Evolutionary conservation across 2,888 invertebrate genomes (phyloP), one percentile per base, ranked within the genome.

Genomic region (Ectobius pallidus): DNA sequence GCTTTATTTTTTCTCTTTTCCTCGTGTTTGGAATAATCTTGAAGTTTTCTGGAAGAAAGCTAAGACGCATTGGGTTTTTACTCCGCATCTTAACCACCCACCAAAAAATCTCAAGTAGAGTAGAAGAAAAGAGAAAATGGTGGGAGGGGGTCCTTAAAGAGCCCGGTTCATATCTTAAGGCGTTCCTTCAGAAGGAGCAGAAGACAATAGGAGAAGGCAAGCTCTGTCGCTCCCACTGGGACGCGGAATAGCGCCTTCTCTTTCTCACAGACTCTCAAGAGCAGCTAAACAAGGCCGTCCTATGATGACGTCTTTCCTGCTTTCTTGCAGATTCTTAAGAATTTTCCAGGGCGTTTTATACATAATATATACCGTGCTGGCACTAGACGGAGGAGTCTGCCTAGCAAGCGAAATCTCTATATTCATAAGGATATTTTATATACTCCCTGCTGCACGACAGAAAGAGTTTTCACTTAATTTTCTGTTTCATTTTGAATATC

Each of bases 271-370:
- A 25, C 58, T 16, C 58, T 58, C 58, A 27, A 58, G n/a, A n/a
- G 16, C 58, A 25, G 52, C 9, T 52, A 52, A 63, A 63, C 63
- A 63, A 42, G 39, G 42, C 39, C 39, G 25, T n/a, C 7, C 52
- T 11, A 20, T 22, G 65, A 65, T 65, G 65, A 42, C 63, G 65
- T 65, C 27, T 65, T 65, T 65, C 65, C 46, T 65, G 65, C 65
- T 65, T 65, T 65, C 65, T 65, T 65, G 65, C 65, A 65, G 46
- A 65, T 65, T 65, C 46, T 65, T 46, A 61, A 61, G 61, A 61
- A 61, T 61, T 61, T 61, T 61, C 61, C 20, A 32, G 61, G 61
- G 34, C 30, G 30, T 32, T 61, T 32, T 61, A 65, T 44, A 65
- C 65, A 30, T 65, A 65, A 65, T 65, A 65, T 42, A 46, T 65